Evolutionary conservation across 2,888 invertebrate genomes (phyloP).

Genomic region (Drepana falcataria): DNA sequence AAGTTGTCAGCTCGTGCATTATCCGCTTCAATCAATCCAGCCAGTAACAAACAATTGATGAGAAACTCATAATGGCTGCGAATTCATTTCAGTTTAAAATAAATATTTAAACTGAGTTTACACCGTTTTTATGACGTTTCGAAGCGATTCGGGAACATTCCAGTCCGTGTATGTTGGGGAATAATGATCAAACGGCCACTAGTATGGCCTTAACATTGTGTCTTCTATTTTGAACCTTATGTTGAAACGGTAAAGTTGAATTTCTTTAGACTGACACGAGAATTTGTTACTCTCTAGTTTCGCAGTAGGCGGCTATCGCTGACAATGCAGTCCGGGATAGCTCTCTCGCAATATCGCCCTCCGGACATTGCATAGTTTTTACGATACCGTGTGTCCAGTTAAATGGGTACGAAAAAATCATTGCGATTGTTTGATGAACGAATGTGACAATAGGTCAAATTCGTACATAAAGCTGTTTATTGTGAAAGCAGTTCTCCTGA

Average conservation of each 20-base stretch:
- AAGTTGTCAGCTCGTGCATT: too few relatives aligned
- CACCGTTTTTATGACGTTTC: conserved; percentile 11
- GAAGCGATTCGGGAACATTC: conserved; percentile 6
- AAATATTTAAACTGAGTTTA: conserved; percentile 19
- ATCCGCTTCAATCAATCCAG: too few relatives aligned
- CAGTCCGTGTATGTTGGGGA: conserved; percentile 2
- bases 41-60: not conserved
- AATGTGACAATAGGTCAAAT: too few relatives aligned
- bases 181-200: conserved; percentile 15
- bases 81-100: conserved; percentile 12
- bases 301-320: conserved; percentile 5
- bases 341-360: conserved; percentile 2
- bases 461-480: too few relatives aligned
- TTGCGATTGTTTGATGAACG: too few relatives aligned
- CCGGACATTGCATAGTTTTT: conserved; percentile 2
- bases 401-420: not conserved
- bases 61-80: not conserved
- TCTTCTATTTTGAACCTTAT: not conserved
- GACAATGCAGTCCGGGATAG: conserved; percentile 11
- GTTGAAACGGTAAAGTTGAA: not conserved
- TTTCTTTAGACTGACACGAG: not conserved
- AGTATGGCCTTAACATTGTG: conserved; percentile 3
- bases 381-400: not conserved
- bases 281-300: not conserved
- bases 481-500: too few relatives aligned